Percentiles rank a stretch among this genome's conserved stretches.
These are phyloP conservation scores for Papilio helenus DNA, from an alignment of 1,140 invertebrate genomes.

Conservation along the genomic window DNA sequence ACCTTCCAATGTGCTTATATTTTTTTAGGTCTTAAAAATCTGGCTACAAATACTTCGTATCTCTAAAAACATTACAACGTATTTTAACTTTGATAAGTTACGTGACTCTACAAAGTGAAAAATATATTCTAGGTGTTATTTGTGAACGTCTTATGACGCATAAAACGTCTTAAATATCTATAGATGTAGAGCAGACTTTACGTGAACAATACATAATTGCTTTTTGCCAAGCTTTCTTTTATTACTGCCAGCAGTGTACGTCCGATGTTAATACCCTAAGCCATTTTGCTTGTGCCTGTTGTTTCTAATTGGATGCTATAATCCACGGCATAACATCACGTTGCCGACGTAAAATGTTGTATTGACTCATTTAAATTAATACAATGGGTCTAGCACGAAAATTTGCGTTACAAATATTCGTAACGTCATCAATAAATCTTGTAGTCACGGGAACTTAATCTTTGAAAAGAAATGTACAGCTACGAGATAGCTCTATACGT, in stretches of 20 bases:
- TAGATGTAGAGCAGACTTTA: neutral
- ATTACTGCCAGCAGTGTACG: conserved; percentile 31
- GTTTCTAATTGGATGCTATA: conserved; percentile 38
- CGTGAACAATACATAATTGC: conserved; percentile 31
- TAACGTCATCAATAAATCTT: too few relatives aligned
- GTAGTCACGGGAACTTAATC: too few relatives aligned
- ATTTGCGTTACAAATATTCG: too few relatives aligned
- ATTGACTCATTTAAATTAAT: conserved; percentile 27
- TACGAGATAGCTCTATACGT: too few relatives aligned
- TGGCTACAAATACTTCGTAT: neutral
- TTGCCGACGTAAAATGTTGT: conserved; percentile 11
- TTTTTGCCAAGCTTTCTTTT: conserved; percentile 32
- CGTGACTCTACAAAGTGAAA: neutral
- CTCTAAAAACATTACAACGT: neutral
- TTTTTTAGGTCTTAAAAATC: too few relatives aligned
- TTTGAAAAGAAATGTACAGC: too few relatives aligned
- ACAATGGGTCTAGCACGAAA: too few relatives aligned
- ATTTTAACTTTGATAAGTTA: neutral
- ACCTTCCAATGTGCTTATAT: too few relatives aligned
- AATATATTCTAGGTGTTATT: neutral
- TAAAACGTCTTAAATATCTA: neutral
- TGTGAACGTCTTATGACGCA: neutral
- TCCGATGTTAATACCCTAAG: conserved; percentile 33
- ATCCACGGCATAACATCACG: neutral
- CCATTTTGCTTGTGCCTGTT: conserved; percentile 38